phyloP scores from a whole-genome alignment of 2,888 invertebrate genomes.

The Drosophila anomalipes region DNA sequence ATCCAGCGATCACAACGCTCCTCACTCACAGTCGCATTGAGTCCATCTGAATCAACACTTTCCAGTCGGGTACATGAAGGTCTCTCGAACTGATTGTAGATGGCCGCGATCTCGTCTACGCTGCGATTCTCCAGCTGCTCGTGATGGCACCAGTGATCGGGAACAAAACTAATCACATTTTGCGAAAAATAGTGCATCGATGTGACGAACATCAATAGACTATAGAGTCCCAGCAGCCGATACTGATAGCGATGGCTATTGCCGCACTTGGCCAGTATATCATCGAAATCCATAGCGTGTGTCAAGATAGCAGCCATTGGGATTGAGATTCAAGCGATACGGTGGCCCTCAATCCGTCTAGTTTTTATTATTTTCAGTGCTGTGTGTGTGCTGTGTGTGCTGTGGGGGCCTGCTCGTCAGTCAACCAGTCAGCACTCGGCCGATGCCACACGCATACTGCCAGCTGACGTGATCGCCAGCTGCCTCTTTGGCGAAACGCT shows the following conservation, averaged over 20 bases:
- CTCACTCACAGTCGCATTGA: constrained; percentile 68
- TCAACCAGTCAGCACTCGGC: constrained; percentile 50
- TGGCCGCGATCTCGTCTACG: constrained; percentile 68
- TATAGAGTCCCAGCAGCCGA: constrained; percentile 86
- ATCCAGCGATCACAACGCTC: constrained; percentile 86
- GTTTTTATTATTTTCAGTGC: background rate
- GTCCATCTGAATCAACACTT: constrained; percentile 47
- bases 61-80: constrained; percentile 80
- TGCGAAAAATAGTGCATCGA: constrained; percentile 87
- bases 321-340: constrained; percentile 18
- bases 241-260: constrained; percentile 86
- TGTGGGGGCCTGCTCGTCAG: constrained; percentile 5
- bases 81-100: constrained; percentile 74
- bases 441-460: constrained; percentile 71
- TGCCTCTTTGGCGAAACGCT: constrained; percentile 40
- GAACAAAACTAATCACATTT: constrained; percentile 86
- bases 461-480: constrained; percentile 32
- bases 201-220: constrained; percentile 86
- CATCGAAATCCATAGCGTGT: constrained; percentile 85
- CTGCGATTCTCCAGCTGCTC: constrained; percentile 72
- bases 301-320: constrained; percentile 5
- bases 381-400: background rate
- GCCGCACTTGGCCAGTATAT: constrained; percentile 86
- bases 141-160: constrained; percentile 85
- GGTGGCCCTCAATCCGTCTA: background rate